Evolutionary conservation across 2,888 invertebrate genomes (phyloP).

Genomic region (Octodonta nipae): DNA sequence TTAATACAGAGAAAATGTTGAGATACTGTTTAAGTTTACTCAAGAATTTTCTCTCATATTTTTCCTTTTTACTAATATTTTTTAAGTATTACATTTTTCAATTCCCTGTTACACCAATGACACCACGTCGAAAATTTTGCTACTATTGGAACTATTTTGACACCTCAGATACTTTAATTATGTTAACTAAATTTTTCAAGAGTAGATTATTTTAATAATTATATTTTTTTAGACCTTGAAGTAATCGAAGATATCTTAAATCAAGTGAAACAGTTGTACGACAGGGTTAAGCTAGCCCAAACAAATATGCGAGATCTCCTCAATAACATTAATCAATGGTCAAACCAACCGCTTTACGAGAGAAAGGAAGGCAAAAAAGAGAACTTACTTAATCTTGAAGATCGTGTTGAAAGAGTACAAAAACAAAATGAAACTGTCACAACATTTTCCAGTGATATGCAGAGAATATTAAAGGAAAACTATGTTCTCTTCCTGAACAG

Average conservation of each 20-base stretch:
- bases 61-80: too few species aligned
- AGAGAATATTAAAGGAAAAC: constrained; percentile 47
- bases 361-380: constrained; percentile 53
- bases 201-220: too few species aligned
- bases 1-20: too few species aligned
- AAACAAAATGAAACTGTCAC: constrained; percentile 40
- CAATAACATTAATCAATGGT: constrained; percentile 54
- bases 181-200: neutral
- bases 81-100: too few species aligned
- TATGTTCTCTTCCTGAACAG: constrained; percentile 57
- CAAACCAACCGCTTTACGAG: constrained; percentile 57
- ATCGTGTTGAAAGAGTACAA: constrained; percentile 41
- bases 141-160: too few species aligned
- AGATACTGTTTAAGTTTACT: too few species aligned
- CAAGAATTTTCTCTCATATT: too few species aligned
- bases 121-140: too few species aligned
- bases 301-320: constrained; percentile 47
- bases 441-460: constrained; percentile 43
- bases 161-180: too few species aligned
- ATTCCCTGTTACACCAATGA: too few species aligned
- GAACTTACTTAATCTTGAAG: constrained; percentile 42
- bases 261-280: constrained; percentile 57
- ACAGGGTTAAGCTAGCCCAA: constrained; percentile 53
- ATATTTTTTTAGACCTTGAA: constrained; percentile 17
- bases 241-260: constrained; percentile 39